Percentiles rank a stretch among this genome's conserved stretches.
These are phyloP conservation scores for Rhopalosiphum maidis DNA, from an alignment of 1,140 invertebrate genomes.

Conservation along the genomic window DNA sequence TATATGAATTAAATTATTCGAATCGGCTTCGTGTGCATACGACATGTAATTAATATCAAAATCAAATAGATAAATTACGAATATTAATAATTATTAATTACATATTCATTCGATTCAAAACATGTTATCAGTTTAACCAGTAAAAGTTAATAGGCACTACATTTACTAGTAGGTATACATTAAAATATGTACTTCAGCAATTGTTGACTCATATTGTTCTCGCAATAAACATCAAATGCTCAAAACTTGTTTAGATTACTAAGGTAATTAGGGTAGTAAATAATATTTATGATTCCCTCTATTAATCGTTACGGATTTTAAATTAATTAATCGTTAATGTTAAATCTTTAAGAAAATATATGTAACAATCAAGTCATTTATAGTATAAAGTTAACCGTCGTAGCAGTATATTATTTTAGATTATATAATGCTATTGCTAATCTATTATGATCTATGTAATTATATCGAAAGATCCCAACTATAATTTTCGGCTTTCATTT, in stretches of 20 bases:
- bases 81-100: neutral
- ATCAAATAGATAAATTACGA: neutral
- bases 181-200: neutral
- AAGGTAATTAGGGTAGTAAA: neutral
- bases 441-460: neutral
- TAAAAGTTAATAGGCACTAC: neutral
- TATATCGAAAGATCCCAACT: neutral
- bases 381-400: neutral
- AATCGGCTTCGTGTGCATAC: neutral
- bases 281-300: neutral
- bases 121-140: neutral
- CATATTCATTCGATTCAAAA: neutral
- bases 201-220: neutral
- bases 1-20: neutral
- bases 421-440: neutral
- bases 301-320: neutral
- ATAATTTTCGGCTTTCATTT: slow-evolving; percentile 26
- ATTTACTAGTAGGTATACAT: neutral
- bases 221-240: neutral
- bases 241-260: neutral
- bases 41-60: neutral
- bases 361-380: neutral
- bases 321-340: neutral
- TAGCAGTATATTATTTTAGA: neutral
- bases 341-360: no score